Base-by-base conservation (phyloP, 2,797 vertebrate species). In the Tauraco hartlaubi region DNA sequence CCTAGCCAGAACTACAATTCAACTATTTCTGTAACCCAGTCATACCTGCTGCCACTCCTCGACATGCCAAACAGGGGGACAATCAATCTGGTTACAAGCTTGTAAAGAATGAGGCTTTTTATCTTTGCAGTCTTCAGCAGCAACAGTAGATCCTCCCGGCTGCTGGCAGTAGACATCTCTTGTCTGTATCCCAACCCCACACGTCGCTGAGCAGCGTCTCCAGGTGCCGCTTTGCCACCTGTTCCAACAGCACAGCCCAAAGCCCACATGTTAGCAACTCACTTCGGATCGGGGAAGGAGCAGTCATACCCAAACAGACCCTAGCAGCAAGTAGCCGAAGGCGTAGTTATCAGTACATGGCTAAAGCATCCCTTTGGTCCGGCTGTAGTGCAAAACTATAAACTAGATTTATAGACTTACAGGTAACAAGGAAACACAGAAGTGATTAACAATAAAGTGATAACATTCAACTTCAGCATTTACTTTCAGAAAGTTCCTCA, bases 41-140 rank as follows among this genome's bases (percentile, higher is more conserved):
- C 77, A 4, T 97, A 99, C 99, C 99, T 98, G 98, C 43, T 99
- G 98, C 99, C 99, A 99, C 3, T 98, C 98, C 56, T 99, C 99
- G 2, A 98, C 95, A 10, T 99, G 98, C 99, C 99, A 99, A 58
- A 95, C 88, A 2, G 99, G 98, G 9, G 99, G 99, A 92, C 99
- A 99, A n/a, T 99, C 97, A 12, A 99, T 96, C 96, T 99, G 99
- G 92, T 98, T 99, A 91, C 99, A 99, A 18, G 99, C 98, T 80
- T 98, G 99, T 28, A 99, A 84, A 31, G 98, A 97, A 9, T 98
- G 97, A 5, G 99, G 99, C 79, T 98, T 98, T 31, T 96, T 96
- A 2, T 97, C 98, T 3, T 54, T 88, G 97, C 99, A 99, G 4
- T 97, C 94, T 8, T 97, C 97, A 2, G 98, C 61, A 41, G 98